Conservation (phyloP, 2,797 vertebrate species). For the Galago senegalensis region DNA sequence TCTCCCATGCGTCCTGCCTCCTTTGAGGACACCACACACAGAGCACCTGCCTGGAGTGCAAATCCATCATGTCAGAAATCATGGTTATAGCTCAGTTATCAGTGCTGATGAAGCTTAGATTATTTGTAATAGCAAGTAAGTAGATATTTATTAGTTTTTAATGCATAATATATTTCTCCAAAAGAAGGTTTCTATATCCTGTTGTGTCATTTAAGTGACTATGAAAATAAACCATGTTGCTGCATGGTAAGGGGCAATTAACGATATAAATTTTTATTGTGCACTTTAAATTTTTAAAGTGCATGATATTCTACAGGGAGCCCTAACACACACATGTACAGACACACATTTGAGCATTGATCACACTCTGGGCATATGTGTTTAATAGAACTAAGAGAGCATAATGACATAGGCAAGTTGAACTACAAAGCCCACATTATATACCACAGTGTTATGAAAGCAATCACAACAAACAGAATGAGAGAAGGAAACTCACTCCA, state of each 20-base stretch:
- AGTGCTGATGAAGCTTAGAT: not conserved
- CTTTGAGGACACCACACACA: not conserved
- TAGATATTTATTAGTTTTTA: not conserved
- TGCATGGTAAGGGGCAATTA: not conserved
- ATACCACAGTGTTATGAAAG: not conserved
- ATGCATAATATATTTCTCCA: not conserved
- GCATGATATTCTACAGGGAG: not conserved
- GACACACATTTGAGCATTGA: too few species aligned
- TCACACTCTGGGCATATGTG: not conserved
- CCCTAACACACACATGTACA: not conserved
- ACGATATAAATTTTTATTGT: not conserved
- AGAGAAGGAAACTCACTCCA: not conserved
- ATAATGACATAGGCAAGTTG: not conserved
- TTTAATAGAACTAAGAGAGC: not conserved
- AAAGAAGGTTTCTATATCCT: not conserved
- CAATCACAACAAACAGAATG: not conserved
- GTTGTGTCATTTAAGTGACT: not conserved
- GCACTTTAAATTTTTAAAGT: not conserved
- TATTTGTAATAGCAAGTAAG: not conserved
- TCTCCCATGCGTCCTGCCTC: not conserved
- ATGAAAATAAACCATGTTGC: not conserved
- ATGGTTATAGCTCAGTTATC: not conserved
- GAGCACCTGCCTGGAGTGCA: accelerated
- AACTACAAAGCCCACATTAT: not conserved
- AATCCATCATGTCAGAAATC: not conserved